A percentile compares a stretch with the other conserved stretches of the same genome.
Conservation (phyloP, 30 jellyfish, hydroid and myxozoan genomes). For the Nemopilema nomurai region DNA sequence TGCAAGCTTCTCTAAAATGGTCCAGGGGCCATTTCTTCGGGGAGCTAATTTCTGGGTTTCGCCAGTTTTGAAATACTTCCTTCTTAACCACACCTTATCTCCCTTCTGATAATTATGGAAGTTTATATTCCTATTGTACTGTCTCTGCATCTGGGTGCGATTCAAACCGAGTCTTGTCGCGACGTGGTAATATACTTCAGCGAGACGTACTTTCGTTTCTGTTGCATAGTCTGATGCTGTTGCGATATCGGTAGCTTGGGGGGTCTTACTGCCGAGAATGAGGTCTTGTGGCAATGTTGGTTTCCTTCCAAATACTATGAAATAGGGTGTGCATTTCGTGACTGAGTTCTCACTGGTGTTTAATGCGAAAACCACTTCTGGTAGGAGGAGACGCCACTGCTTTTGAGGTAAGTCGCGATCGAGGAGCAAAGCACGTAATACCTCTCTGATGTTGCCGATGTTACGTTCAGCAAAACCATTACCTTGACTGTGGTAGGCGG, state of each 20-base stretch:
- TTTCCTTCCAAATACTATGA: no score
- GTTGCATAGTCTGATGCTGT: slow-evolving; percentile 41
- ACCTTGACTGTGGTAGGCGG: no score
- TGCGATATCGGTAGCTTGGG: slow-evolving; percentile 39
- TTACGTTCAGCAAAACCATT: slow-evolving; percentile 27
- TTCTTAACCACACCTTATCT: slow-evolving; percentile 23
- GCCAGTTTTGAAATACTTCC: slow-evolving; percentile 28
- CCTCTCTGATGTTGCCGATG: slow-evolving; percentile 35
- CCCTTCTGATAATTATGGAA: slow-evolving; percentile 16
- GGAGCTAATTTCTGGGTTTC: slow-evolving; percentile 48
- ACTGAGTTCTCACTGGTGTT: slow-evolving; percentile 50
- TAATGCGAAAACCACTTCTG: slow-evolving; percentile 25
- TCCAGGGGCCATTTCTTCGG: slow-evolving; percentile 50
- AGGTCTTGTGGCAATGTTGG: slow-evolving; percentile 10
- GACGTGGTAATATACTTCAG: slow-evolving; percentile 39
- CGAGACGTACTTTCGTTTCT: slow-evolving; percentile 33
- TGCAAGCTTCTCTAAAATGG: slow-evolving; percentile 15
- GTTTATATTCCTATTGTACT: slow-evolving; percentile 30
- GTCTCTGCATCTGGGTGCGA: slow-evolving; percentile 31
- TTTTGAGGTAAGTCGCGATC: slow-evolving; percentile 6
- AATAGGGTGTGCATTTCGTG: slow-evolving; percentile 53
- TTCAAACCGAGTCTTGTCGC: slow-evolving; percentile 24
- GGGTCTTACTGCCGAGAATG: no score
- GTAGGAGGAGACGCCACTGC: slow-evolving; percentile 33
- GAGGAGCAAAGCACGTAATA: slow-evolving; percentile 28